phyloP scores from a whole-genome alignment of 2,797 vertebrate species.

The Paramormyrops hopkinsi region DNA sequence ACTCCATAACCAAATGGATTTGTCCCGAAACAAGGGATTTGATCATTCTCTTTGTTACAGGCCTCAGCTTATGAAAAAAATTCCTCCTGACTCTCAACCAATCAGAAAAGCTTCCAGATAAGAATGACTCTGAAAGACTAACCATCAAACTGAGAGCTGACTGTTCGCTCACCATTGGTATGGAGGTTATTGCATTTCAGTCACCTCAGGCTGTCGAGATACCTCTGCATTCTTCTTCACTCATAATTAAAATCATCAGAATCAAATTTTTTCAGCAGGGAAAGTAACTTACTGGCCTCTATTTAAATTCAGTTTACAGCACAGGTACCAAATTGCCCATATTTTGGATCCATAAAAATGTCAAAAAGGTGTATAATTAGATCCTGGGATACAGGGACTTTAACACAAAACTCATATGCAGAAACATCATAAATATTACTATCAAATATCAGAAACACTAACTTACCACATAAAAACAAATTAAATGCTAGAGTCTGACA shows the following conservation, averaged over 20 bases:
- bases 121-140: not conserved
- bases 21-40: not conserved
- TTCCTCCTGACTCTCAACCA: not conserved
- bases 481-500: not conserved
- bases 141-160: not conserved
- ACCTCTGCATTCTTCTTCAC: not conserved
- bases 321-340: not conserved
- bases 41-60: not conserved
- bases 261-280: not conserved
- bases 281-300: not conserved
- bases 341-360: not conserved
- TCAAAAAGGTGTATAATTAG: not conserved
- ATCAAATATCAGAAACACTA: no score
- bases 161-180: not conserved
- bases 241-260: not conserved
- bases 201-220: not conserved
- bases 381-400: not conserved
- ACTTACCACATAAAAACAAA: not conserved
- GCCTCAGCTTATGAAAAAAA: not conserved
- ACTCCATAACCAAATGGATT: not conserved
- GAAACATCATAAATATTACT: no score
- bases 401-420: not conserved
- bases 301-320: not conserved
- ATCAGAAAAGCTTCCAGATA: not conserved
- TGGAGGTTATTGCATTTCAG: not conserved